Evolutionary conservation across 2,113 vertebrate species (phyloP).

Genomic region (Pycnonotus jocosus): DNA sequence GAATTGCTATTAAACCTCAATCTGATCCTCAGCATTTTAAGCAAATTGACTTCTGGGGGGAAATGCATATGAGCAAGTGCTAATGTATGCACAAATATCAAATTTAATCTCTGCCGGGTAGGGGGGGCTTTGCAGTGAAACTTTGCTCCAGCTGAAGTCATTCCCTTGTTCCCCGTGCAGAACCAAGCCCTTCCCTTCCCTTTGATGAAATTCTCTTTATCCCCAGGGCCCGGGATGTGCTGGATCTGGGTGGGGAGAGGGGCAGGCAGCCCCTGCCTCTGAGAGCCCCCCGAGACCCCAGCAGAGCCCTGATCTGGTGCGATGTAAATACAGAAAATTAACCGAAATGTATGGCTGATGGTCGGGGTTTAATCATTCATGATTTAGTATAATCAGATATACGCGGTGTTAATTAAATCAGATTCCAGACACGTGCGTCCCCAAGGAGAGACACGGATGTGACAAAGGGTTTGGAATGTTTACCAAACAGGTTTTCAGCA

Average conservation of each 20-base stretch:
- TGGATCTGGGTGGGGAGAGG: neutral
- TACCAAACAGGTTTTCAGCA: neutral
- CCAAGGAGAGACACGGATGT: neutral
- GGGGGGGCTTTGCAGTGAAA: neutral
- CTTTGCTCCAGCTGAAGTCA: neutral
- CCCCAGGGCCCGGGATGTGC: neutral
- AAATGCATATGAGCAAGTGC: neutral
- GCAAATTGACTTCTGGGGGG: neutral
- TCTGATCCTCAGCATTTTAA: neutral
- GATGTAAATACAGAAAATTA: neutral
- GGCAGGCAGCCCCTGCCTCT: neutral
- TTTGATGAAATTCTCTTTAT: neutral
- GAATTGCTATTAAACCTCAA: neutral
- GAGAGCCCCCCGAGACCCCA: neutral
- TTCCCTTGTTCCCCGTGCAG: neutral
- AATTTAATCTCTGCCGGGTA: neutral
- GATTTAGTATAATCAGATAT: neutral
- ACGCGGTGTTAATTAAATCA: neutral
- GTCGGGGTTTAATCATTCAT: neutral
- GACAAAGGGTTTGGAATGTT: neutral
- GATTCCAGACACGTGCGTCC: neutral
- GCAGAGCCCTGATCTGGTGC: neutral
- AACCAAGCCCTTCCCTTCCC: neutral
- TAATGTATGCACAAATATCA: neutral
- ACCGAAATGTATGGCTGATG: neutral